Percentiles rank a stretch among this genome's conserved stretches.
phyloP scores from a whole-genome alignment of 2,113 vertebrate species.

The Oreochromis tanganicae region DNA sequence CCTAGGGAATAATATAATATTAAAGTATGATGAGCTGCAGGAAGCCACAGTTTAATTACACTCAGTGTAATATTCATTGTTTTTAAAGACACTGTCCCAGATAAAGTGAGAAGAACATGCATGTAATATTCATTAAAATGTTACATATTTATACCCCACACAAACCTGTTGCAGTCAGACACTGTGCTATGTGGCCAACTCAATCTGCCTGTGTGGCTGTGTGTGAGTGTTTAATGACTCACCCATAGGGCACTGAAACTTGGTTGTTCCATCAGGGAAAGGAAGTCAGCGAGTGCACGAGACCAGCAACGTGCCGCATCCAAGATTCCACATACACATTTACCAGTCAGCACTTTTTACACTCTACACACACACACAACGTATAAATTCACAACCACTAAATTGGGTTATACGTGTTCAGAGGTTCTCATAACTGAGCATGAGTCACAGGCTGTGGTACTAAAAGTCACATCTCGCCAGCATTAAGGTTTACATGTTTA shows the following conservation, averaged over 20 bases:
- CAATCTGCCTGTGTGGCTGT: neutral
- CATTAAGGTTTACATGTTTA: neutral
- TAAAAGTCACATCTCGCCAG: neutral
- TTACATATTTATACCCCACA: slow-evolving; percentile 44
- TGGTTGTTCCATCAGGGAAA: slow-evolving; percentile 8
- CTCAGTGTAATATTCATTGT: neutral
- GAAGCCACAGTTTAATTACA: neutral
- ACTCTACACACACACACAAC: neutral
- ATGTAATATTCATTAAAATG: slow-evolving; percentile 49
- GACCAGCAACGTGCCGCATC: slow-evolving; percentile 21
- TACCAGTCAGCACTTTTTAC: neutral
- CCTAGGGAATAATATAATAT: neutral
- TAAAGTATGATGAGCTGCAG: neutral
- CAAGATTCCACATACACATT: slow-evolving; percentile 1
- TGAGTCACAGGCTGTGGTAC: neutral
- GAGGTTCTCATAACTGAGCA: neutral
- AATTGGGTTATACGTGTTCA: neutral
- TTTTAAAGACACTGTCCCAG: slow-evolving; percentile 29
- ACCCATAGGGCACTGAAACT: slow-evolving; percentile 3
- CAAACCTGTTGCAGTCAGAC: neutral
- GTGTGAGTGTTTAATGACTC: slow-evolving; percentile 11
- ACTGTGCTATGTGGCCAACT: neutral
- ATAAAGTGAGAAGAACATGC: slow-evolving; percentile 37
- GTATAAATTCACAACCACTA: neutral
- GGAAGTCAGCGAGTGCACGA: slow-evolving; percentile 1